A percentile compares a stretch with the other conserved stretches of the same genome.
These are phyloP conservation scores for Iguana delicatissima DNA, from an alignment of 2,797 vertebrate genomes.

Conservation along the genomic window DNA sequence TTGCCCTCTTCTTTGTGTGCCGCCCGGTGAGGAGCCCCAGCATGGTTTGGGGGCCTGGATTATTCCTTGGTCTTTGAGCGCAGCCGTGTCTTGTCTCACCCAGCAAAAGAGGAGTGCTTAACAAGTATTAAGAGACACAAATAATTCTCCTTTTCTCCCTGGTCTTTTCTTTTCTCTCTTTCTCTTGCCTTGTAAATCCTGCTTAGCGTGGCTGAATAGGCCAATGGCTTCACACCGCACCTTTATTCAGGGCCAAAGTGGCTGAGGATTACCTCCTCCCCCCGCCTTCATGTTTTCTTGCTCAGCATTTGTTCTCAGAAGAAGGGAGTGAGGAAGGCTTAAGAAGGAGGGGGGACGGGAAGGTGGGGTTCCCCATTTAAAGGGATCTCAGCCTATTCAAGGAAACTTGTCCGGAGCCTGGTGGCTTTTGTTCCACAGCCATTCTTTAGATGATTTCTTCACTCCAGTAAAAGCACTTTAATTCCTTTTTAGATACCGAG, in stretches of 20 bases:
- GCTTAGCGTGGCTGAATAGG: slow-evolving; percentile 85
- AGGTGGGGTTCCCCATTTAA: slow-evolving; percentile 84
- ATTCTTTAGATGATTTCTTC: slow-evolving; percentile 87
- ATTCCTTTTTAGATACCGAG: slow-evolving; percentile 87
- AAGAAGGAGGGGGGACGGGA: slow-evolving; percentile 64
- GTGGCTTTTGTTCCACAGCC: slow-evolving; percentile 81
- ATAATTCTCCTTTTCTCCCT: slow-evolving; percentile 86
- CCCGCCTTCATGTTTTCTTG: slow-evolving; percentile 69
- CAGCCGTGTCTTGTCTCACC: slow-evolving; percentile 81
- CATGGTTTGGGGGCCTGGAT: slow-evolving; percentile 49
- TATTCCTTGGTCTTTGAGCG: slow-evolving; percentile 74
- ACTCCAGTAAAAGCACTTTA: slow-evolving; percentile 84
- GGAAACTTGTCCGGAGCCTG: slow-evolving; percentile 81
- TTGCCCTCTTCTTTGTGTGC: slow-evolving; percentile 80
- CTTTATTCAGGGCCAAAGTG: slow-evolving; percentile 86
- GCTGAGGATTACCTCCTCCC: slow-evolving; percentile 84
- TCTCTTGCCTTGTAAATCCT: slow-evolving; percentile 86
- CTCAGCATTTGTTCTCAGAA: slow-evolving; percentile 80
- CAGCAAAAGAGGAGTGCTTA: slow-evolving; percentile 84
- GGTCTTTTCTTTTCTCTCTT: slow-evolving; percentile 79
- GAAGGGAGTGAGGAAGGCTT: slow-evolving; percentile 80
- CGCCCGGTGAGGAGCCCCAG: slow-evolving; percentile 69
- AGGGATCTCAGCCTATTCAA: slow-evolving; percentile 85
- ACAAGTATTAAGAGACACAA: slow-evolving; percentile 85
- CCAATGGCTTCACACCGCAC: slow-evolving; percentile 82